A percentile compares a stretch with the other conserved stretches of the same genome.
Conservation (phyloP, 2,888 invertebrate genomes). For the Sinelater perroti region DNA sequence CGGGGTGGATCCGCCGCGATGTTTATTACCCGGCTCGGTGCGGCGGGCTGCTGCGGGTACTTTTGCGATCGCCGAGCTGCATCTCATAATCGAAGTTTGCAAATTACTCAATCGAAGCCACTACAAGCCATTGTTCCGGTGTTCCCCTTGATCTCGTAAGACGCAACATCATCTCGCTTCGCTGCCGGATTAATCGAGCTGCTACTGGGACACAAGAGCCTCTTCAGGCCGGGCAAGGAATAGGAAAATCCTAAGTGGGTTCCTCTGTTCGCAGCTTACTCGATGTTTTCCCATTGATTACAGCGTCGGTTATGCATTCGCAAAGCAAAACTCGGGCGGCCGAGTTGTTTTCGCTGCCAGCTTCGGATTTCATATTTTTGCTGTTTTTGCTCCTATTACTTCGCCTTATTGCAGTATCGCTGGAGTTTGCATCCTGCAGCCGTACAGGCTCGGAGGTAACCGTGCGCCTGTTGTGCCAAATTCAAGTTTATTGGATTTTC, state of each 20-base stretch:
- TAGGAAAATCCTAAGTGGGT: slow-evolving; percentile 36
- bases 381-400: too few relatives aligned
- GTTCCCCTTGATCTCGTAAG: slow-evolving; percentile 37
- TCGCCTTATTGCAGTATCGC: too few relatives aligned
- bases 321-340: slow-evolving; percentile 10
- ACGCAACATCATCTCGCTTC: slow-evolving; percentile 30
- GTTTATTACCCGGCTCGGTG: slow-evolving; percentile 16
- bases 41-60: too few relatives aligned
- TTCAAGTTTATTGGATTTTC: too few relatives aligned
- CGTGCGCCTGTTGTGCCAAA: too few relatives aligned
- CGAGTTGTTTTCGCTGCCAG: too few relatives aligned
- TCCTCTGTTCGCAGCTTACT: slow-evolving; percentile 30
- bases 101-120: slow-evolving; percentile 37
- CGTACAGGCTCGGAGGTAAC: too few relatives aligned
- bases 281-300: slow-evolving; percentile 30
- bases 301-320: slow-evolving; percentile 14
- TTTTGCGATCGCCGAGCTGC: too few relatives aligned
- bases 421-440: too few relatives aligned
- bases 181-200: slow-evolving; percentile 33
- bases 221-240: slow-evolving; percentile 33
- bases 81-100: slow-evolving; percentile 28
- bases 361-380: too few relatives aligned
- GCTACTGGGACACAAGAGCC: slow-evolving; percentile 30
- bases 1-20: background rate
- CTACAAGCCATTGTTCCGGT: slow-evolving; percentile 34